Conservation (phyloP, 53 echinoderm and acorn worm genomes). For the Temnopleurus reevesii region DNA sequence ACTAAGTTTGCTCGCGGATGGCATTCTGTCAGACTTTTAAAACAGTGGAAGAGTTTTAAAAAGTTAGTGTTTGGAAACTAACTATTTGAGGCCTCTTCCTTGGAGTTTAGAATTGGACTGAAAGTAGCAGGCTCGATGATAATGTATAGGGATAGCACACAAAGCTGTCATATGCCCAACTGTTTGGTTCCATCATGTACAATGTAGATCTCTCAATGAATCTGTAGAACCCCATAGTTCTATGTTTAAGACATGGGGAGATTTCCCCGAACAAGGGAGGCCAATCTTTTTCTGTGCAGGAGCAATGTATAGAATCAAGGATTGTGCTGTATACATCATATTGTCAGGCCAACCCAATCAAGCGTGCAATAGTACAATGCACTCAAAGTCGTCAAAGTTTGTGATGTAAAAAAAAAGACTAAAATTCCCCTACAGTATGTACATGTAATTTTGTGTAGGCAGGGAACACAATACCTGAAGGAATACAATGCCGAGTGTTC, state of each 20-base stretch:
- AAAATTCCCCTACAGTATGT: background rate
- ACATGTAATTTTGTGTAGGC: background rate
- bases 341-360: background rate
- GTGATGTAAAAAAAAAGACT: background rate
- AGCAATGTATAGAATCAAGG: background rate
- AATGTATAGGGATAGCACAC: slow-evolving; percentile 14
- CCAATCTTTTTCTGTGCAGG: background rate
- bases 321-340: too few species aligned
- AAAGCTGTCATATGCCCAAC: slow-evolving; percentile 2
- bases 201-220: background rate
- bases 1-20: too few species aligned
- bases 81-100: slow-evolving; percentile 27
- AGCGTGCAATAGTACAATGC: slow-evolving; percentile 10
- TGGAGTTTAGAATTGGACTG: background rate
- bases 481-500: background rate
- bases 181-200: background rate
- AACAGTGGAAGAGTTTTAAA: too few species aligned
- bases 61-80: too few species aligned
- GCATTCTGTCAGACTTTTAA: too few species aligned
- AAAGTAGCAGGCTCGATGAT: background rate
- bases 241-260: too few species aligned
- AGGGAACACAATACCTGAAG: background rate
- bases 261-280: background rate
- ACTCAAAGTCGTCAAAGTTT: too few species aligned
- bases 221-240: background rate